Percentiles rank a stretch among this genome's conserved stretches.
Evolutionary conservation across 2,113 vertebrate species (phyloP).

Genomic region (Neogobius melanostomus): DNA sequence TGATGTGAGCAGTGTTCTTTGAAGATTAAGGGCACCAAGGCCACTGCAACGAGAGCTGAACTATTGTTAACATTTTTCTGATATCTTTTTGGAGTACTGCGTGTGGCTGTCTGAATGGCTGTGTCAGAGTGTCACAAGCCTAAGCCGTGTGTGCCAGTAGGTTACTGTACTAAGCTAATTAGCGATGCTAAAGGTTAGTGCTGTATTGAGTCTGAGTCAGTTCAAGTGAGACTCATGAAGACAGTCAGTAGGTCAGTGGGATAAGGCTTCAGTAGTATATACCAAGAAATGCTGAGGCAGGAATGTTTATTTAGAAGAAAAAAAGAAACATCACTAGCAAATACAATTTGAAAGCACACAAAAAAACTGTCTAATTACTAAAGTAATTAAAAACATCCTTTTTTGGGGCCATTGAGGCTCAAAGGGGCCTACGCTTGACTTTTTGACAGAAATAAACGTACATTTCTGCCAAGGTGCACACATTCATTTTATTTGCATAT

Average conservation of each 20-base stretch:
- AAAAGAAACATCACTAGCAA: not conserved
- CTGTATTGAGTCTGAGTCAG: slow-evolving; percentile 28
- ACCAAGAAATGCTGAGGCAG: not conserved
- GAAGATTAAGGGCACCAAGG: not conserved
- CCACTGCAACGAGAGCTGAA: too few species aligned
- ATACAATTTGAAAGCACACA: not conserved
- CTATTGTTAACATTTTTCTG: not conserved
- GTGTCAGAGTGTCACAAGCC: slow-evolving; percentile 28
- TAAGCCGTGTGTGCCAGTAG: slow-evolving; percentile 36
- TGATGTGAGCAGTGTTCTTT: not conserved
- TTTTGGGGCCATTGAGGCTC: not conserved
- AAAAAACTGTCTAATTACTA: too few species aligned
- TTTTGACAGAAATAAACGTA: not conserved
- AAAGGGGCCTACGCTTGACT: not conserved
- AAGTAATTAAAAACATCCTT: not conserved
- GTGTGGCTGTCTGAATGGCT: not conserved
- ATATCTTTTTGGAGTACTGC: not conserved
- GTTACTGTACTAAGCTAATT: slow-evolving; percentile 69
- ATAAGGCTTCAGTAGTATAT: not conserved
- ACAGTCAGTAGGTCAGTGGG: slow-evolving; percentile 40
- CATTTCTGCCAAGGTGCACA: not conserved
- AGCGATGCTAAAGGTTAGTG: slow-evolving; percentile 25
- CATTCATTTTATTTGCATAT: slow-evolving; percentile 4
- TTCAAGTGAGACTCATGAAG: not conserved
- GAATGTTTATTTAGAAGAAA: not conserved